phyloP scores from a whole-genome alignment of 2,797 vertebrate species.

The Chlorospingus flavigularis region DNA sequence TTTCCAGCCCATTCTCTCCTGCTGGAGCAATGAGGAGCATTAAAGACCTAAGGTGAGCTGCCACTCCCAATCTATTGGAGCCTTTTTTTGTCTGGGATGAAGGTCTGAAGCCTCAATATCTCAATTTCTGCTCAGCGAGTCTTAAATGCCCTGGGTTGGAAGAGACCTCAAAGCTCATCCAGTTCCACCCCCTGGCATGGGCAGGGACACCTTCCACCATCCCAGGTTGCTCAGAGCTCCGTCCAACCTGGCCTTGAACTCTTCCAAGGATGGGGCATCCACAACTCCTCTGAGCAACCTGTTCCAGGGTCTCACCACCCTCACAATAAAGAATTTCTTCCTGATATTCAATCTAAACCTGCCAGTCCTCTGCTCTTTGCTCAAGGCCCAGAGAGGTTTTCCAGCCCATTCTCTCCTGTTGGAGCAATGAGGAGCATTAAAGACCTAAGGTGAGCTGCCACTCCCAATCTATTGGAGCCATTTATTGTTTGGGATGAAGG shows the following conservation, averaged over 20 bases:
- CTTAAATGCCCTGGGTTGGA: background rate
- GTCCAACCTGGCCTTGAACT: background rate
- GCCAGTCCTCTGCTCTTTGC: background rate
- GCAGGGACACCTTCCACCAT: background rate
- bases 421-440: background rate
- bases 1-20: background rate
- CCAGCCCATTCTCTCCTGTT: background rate
- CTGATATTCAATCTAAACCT: background rate
- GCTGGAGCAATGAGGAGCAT: background rate
- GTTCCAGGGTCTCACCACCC: background rate
- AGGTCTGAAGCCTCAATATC: background rate
- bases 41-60: background rate
- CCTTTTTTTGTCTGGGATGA: background rate
- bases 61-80: background rate
- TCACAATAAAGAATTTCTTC: background rate
- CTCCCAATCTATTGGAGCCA: background rate
- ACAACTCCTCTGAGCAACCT: background rate
- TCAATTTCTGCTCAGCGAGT: background rate
- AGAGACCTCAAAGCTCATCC: background rate
- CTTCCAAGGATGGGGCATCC: background rate
- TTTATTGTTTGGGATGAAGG: background rate
- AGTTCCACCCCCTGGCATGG: background rate
- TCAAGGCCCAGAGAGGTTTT: background rate
- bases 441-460: background rate
- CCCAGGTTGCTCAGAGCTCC: background rate